phyloP scores from a whole-genome alignment of 2,113 vertebrate species.

The Vulpes ferrilata region DNA sequence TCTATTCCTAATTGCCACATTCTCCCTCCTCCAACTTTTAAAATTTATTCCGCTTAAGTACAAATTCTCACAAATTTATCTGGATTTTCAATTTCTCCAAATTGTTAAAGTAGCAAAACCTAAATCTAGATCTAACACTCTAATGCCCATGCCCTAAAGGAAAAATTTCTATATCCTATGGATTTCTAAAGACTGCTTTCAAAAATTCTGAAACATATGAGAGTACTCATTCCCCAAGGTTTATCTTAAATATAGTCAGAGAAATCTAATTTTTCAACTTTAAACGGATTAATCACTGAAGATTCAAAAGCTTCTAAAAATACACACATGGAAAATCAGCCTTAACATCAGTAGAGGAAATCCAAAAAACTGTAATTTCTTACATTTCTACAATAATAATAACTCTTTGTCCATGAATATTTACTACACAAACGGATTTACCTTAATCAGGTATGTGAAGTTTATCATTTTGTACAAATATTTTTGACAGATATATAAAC shows the following conservation, averaged over 20 bases:
- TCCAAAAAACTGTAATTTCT: conserved; percentile 12
- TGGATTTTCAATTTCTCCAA: not conserved
- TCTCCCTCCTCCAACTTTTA: not conserved
- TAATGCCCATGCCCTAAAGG: not conserved
- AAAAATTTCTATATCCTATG: not conserved
- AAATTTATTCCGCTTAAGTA: not conserved
- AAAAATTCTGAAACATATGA: not conserved
- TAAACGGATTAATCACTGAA: conserved; percentile 29
- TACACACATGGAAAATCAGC: not conserved
- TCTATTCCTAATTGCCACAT: not conserved
- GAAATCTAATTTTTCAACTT: not conserved
- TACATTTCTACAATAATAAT: conserved; percentile 1
- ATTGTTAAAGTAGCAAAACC: not conserved
- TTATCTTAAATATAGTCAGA: not conserved
- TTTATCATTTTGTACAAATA: conserved; percentile 31
- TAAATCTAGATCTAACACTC: not conserved
- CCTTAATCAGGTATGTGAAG: conserved; percentile 31
- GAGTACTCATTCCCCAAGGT: conserved; percentile 23
- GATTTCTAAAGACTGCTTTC: not conserved
- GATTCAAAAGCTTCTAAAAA: conserved; percentile 46
- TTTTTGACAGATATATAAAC: conserved; percentile 4
- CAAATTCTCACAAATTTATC: not conserved
- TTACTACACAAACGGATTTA: not conserved
- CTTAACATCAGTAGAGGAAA: not conserved
- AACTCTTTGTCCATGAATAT: not conserved